These are phyloP conservation scores for Drosophila triauraria DNA, from an alignment of 1,140 invertebrate species.

Conservation along the genomic window DNA sequence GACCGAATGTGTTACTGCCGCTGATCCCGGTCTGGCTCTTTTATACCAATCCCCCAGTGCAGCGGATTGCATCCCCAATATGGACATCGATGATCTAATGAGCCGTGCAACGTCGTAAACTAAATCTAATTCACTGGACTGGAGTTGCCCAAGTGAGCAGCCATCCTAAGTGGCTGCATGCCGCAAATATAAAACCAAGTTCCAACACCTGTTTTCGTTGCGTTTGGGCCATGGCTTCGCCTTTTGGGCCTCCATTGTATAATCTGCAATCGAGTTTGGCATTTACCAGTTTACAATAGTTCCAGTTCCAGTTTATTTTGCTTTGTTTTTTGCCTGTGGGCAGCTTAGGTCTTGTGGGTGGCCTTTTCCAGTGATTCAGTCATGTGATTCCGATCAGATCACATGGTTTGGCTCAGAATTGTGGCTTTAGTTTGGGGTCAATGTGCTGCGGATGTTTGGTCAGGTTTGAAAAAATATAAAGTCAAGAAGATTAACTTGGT, in stretches of 20 bases:
- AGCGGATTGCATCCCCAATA: slow-evolving; percentile 34
- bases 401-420: slow-evolving; percentile 23
- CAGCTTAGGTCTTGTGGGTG: slow-evolving; percentile 36
- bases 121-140: slow-evolving; percentile 18
- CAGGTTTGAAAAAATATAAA: background rate
- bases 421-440: slow-evolving; percentile 18
- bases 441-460: slow-evolving; percentile 5
- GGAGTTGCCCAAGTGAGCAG: slow-evolving; percentile 35
- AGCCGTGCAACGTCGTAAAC: slow-evolving; percentile 20
- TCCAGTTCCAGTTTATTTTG: slow-evolving; percentile 30
- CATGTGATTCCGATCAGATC: slow-evolving; percentile 21
- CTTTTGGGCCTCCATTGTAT: slow-evolving; percentile 57
- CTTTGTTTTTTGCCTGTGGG: slow-evolving; percentile 15
- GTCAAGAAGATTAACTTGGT: background rate
- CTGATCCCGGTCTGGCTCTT: slow-evolving; percentile 28
- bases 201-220: slow-evolving; percentile 51
- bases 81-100: slow-evolving; percentile 69
- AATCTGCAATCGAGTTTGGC: slow-evolving; percentile 52
- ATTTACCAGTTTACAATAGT: slow-evolving; percentile 49
- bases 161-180: slow-evolving; percentile 23
- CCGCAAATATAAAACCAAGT: slow-evolving; percentile 23
- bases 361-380: slow-evolving; percentile 27
- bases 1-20: slow-evolving; percentile 39
- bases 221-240: slow-evolving; percentile 30
- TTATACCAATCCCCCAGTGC: slow-evolving; percentile 49